Base-by-base conservation (phyloP, 2,797 vertebrate genomes). In the Ciconia nigra region DNA sequence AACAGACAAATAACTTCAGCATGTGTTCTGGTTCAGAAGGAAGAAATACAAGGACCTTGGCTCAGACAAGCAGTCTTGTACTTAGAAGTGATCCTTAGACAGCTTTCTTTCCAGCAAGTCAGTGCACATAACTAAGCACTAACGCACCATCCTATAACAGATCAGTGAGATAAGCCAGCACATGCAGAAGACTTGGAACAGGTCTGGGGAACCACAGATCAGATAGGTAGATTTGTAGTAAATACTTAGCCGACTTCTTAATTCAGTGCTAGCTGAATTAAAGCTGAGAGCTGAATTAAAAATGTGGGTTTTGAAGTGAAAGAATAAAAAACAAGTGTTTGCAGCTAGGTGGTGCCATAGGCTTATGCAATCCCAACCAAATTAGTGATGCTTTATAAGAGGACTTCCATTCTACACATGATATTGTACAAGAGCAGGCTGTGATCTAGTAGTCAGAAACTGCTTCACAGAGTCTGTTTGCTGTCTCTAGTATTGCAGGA, bases 301-400 rank as follows among this genome's bases (percentile, higher is more conserved):
- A 76, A 65, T 19, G 6, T 61, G 24, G 0, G 1, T 4, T 72
- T 57, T 58, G 21, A 85, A 85, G 24, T 11, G 13, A 37, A 66
- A 72, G 61, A 81, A 25, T 19, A n/a, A 52, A 78, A 25, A 10
- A 2, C 25, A 79, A 61, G 13, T 66, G 44, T 85, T 85, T 91
- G 81, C 96, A 95, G 95, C 96, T 97, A 97, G 97, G 33, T 96
- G 96, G 96, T 96, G 97, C 92, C 89, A 93, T 80, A 96, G 59
- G 69, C 8, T 79, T 82, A 72, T 69, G n/a, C 35, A 95, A 92
- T 83, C 20, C 39, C 21, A 76, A 3, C 15, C n/a, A 74, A 61
- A 83, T n/a, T 51, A 54, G 17, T 4, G 7, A n/a, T 46, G 22
- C 20, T 55, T 70, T 70, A 0, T 39, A 62, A 69, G 15, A 47